phyloP scores from a whole-genome alignment of 2,888 invertebrate species.

The Auanema freiburgensis region DNA sequence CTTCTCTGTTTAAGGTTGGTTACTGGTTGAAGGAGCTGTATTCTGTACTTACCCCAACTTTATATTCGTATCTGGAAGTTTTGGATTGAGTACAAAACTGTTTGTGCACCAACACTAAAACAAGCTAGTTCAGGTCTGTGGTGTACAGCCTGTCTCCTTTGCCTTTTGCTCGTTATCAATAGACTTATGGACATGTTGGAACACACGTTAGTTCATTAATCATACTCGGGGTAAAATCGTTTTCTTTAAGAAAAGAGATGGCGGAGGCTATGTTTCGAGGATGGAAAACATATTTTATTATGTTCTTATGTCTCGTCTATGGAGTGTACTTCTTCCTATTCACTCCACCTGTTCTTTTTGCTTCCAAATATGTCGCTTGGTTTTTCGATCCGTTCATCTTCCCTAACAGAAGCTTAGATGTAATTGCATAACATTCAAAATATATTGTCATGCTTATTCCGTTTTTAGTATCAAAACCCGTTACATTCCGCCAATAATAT shows the following conservation, averaged over 20 bases:
- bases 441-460: background rate
- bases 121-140: slow-evolving; percentile 8
- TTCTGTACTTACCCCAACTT: slow-evolving; percentile 8
- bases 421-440: background rate
- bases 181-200: slow-evolving; percentile 6
- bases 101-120: background rate
- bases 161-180: slow-evolving; percentile 10
- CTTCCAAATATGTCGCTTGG: background rate
- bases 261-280: slow-evolving; percentile 5
- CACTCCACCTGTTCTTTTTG: slow-evolving; percentile 2
- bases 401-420: background rate
- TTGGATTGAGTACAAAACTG: slow-evolving; percentile 3
- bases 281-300: background rate
- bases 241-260: too few species aligned
- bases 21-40: background rate
- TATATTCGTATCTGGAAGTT: slow-evolving; percentile 2
- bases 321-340: slow-evolving; percentile 1
- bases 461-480: slow-evolving; percentile 21
- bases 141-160: slow-evolving; percentile 11
- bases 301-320: slow-evolving; percentile 6
- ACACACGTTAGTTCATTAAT: too few species aligned
- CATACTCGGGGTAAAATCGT: too few species aligned
- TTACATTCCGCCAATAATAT: slow-evolving; percentile 42
- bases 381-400: slow-evolving; percentile 5
- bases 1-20: background rate